phyloP scores from a whole-genome alignment of 2,113 vertebrate genomes.

The Elachura formosa region DNA sequence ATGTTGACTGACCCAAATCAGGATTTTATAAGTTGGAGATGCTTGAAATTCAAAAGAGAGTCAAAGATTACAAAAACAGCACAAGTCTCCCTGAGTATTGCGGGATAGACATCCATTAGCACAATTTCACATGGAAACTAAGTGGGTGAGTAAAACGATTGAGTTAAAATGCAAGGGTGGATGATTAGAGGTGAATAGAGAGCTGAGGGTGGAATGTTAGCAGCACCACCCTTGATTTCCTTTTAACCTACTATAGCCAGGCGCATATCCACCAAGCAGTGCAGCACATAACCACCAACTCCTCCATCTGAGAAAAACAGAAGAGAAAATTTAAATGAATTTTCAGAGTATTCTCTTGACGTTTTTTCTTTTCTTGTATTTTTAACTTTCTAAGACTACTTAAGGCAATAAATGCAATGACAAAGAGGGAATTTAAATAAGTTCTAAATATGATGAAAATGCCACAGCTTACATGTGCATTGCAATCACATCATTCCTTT shows the following conservation, averaged over 20 bases:
- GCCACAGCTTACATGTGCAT: neutral
- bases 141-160: neutral
- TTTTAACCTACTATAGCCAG: neutral
- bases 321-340: neutral
- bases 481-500: neutral
- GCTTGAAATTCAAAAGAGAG: neutral
- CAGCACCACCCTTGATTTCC: conserved; percentile 37
- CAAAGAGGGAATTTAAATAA: neutral
- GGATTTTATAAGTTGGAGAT: neutral
- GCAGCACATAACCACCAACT: neutral
- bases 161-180: conserved; percentile 6
- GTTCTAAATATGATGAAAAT: neutral
- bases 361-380: neutral
- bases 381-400: neutral
- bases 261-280: neutral
- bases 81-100: accelerated
- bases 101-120: neutral
- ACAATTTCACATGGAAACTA: neutral
- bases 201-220: conserved; percentile 7
- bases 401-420: neutral
- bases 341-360: neutral
- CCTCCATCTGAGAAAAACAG: neutral
- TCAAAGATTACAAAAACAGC: neutral
- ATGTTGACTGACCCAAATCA: neutral
- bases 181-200: conserved; percentile 10